Conservation (phyloP, 2,113 vertebrate species). For the Bujurquina vittata region DNA sequence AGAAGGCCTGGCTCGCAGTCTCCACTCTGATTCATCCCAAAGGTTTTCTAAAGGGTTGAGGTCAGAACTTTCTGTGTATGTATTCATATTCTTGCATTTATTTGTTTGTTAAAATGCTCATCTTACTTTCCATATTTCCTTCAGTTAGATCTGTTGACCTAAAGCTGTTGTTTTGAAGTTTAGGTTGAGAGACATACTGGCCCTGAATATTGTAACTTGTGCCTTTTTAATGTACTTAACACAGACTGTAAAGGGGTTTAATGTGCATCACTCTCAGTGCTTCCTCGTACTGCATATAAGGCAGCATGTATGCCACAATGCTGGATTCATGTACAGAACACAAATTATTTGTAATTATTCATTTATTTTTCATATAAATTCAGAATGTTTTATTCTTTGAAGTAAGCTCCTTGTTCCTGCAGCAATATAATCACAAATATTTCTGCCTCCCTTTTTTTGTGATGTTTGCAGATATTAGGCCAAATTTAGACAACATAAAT, state of each 20-base stretch:
- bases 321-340: not conserved
- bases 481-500: not conserved
- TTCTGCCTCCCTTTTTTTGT: not conserved
- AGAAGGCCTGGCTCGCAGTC: too few species aligned
- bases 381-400: not conserved
- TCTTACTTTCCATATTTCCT: not conserved
- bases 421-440: fast-evolving
- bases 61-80: too few species aligned
- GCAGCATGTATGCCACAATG: not conserved
- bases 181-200: not conserved
- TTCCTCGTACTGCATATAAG: not conserved
- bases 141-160: not conserved
- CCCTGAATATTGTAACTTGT: not conserved
- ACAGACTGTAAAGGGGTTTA: not conserved
- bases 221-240: not conserved
- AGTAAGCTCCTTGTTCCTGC: fast-evolving
- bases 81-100: not conserved
- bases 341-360: not conserved
- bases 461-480: not conserved
- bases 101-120: not conserved
- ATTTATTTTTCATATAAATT: not conserved
- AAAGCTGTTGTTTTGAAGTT: not conserved
- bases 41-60: too few species aligned
- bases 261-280: not conserved
- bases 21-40: too few species aligned